Base-by-base conservation (phyloP, 2,888 invertebrate genomes). In the Drosophila helvetica region DNA sequence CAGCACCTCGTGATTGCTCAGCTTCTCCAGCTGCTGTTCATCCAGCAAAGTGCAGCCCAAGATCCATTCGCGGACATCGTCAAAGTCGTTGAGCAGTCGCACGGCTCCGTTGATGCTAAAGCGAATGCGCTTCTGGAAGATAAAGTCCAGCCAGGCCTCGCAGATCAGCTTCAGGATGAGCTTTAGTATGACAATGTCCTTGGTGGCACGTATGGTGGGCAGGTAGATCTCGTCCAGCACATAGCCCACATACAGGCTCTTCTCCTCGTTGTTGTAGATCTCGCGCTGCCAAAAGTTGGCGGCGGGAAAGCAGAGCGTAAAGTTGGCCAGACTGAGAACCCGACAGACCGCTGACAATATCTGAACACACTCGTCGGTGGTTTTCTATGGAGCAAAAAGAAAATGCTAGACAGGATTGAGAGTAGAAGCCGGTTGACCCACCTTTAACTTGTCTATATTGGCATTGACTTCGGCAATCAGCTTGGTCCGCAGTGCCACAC, bases 91-190 rank as follows among this genome's bases (percentile, higher is more conserved):
- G 22, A 97, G 91, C 48, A 97, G 92, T 80, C 96, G 96, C 51
- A 95, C 92, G 0, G 97, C 97, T 2, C 97, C 97, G 92, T 95
- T 93, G 62, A 94, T 93, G 66, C 96, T 96, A 92, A 97, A 97
- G 90, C 96, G 96, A 25, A 97, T 95, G 91, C 95, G 95, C 76
- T 96, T 95, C 52, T 95, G 94, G 90, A 96, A 96, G 77, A 97
- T 97, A 83, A 96, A 96, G 90, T 97, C 96, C 57, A 97, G 92
- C 97, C 97, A 97, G 0, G 97, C 95, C 90, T 97, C 97, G 88
- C 97, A 96, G 93, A 96, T 95, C 33, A 97, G 94, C 89, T 95
- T 95, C 38, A 97, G 92, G 57, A 96, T 94, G 93, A 96, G 95
- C 84, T 96, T 96, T 27, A 95, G 93, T 47, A 96, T 95, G 7